Base-by-base conservation (phyloP, 1,140 invertebrate species). In the Ips typographus region DNA sequence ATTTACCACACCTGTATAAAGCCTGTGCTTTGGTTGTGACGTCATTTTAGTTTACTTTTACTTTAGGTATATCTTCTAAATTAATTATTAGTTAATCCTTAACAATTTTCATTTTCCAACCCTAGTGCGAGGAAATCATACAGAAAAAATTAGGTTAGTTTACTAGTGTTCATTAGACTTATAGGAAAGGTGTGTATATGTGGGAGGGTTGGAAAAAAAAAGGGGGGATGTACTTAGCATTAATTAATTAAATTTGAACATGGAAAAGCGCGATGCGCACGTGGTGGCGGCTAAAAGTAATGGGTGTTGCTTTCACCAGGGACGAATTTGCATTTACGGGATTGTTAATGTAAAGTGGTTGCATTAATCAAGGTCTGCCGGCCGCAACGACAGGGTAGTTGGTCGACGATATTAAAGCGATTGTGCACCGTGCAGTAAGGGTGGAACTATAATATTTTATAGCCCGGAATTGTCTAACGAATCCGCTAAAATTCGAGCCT, bases 341-440 rank as follows among this genome's bases (percentile, higher is more conserved):
- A 77, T 74, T 76, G 76, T 78, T 77, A 78, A 78, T 77, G 77
- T 74, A 77, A 77, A 78, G 76, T 77, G 75, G 76, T 74, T 76
- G 76, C 77, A 78, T 78, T 78, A 78, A 78, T 78, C 77, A 78
- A 72, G 74, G 73, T 74, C 55, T 72, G 72, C 74, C 74, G 73
- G 72, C 75, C 75, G 73, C 75, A 77, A 74, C 73, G 76, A 76
- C 75, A 75, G 75, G 73, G 75, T 73, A 72, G 77, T 74, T 71
- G 76, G 75, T 72, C 74, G 73, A 77, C 73, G 76, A 77, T 78
- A 78, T 78, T 77, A 78, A 77, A 78, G 76, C 76, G 77, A 63
- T 63, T 41, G 52, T 62, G 22, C 22, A 22, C 22, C 22, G 22
- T 22, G 8, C 60, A 62, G 22, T 62, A 37, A 62, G 6, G 60